Conservation (phyloP, 2,797 vertebrate species). For the Taenioides sp. region DNA sequence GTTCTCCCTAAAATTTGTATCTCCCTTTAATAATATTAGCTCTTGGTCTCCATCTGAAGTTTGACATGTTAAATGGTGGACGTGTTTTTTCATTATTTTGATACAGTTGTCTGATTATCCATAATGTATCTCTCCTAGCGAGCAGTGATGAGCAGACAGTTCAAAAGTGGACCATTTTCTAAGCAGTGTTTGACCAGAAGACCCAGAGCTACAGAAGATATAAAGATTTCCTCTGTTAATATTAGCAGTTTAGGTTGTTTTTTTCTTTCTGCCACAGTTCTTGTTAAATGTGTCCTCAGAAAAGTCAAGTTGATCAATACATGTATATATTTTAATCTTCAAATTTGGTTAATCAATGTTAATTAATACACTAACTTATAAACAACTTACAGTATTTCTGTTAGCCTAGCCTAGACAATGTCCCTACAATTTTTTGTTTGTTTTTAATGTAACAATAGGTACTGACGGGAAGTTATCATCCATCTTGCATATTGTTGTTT, state of each 20-base stretch:
- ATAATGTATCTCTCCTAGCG: slow-evolving; percentile 50
- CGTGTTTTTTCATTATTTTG: slow-evolving; percentile 7
- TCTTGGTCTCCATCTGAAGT: neutral
- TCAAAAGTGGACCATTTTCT: slow-evolving; percentile 59
- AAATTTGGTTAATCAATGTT: too few species aligned
- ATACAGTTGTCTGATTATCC: slow-evolving; percentile 19
- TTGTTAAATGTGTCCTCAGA: too few species aligned
- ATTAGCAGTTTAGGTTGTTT: too few species aligned
- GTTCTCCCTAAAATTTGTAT: neutral
- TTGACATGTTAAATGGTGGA: neutral
- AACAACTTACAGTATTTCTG: too few species aligned
- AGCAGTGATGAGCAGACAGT: slow-evolving; percentile 47
- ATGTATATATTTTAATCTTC: neutral
- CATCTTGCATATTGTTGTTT: neutral
- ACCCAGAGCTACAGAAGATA: neutral
- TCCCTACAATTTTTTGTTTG: too few species aligned
- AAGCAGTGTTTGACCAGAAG: slow-evolving; percentile 26
- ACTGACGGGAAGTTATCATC: neutral
- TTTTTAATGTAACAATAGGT: neutral
- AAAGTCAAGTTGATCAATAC: neutral
- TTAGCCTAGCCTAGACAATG: too few species aligned
- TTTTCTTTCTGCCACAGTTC: too few species aligned
- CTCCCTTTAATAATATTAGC: neutral
- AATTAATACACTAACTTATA: too few species aligned
- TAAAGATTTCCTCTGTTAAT: neutral